Evolutionary conservation across 2,888 invertebrate genomes (phyloP).

Genomic region (Cheilosia soror): DNA sequence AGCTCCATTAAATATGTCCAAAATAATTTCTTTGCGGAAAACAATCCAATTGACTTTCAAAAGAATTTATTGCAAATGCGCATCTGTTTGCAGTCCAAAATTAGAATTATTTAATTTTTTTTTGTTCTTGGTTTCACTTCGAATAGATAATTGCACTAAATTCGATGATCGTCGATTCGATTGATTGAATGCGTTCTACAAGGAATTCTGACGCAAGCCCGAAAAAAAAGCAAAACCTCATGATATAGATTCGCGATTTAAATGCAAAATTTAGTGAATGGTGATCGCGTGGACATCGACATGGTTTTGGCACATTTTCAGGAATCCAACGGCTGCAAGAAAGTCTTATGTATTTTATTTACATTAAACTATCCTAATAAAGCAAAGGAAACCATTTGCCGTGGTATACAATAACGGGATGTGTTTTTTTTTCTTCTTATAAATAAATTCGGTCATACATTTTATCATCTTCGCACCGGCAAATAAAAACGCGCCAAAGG

Average conservation of each 20-base stretch:
- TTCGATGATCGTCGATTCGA: slow-evolving; percentile 22
- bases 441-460: too few species aligned
- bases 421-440: too few species aligned
- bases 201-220: slow-evolving; percentile 35
- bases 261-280: slow-evolving; percentile 36
- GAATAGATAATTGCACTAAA: slow-evolving; percentile 62
- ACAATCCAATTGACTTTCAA: slow-evolving; percentile 62
- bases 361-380: too few species aligned
- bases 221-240: neutral
- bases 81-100: slow-evolving; percentile 59
- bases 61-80: slow-evolving; percentile 55
- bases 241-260: neutral
- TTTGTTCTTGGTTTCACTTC: too few species aligned
- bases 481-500: too few species aligned
- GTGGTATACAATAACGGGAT: too few species aligned
- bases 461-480: too few species aligned
- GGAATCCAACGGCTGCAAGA: slow-evolving; percentile 39
- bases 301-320: slow-evolving; percentile 50
- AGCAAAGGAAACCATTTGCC: too few species aligned
- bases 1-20: slow-evolving; percentile 52
- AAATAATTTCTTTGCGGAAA: slow-evolving; percentile 32
- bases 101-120: too few species aligned
- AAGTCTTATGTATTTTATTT: neutral
- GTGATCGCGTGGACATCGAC: slow-evolving; percentile 49
- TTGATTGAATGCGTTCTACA: slow-evolving; percentile 65